Conservation (phyloP, 2,888 invertebrate species). For the Hyppa rectilinea region DNA sequence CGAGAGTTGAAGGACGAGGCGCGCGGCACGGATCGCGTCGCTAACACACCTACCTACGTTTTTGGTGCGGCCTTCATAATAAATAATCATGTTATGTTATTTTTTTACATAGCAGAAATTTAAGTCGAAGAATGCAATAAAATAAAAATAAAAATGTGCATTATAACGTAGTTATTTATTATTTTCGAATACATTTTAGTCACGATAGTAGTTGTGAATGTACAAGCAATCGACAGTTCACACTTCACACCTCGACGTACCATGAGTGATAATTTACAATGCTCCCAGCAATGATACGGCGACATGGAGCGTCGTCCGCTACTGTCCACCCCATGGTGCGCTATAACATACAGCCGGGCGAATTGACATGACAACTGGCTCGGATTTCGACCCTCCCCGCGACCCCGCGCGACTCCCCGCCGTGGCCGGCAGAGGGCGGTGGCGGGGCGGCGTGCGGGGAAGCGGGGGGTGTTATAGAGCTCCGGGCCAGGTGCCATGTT, state of each 20-base stretch:
- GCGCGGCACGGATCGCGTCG: constrained; percentile 50
- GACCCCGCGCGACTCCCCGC: no score
- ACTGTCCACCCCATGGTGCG: constrained; percentile 22
- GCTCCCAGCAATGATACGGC: constrained; percentile 63
- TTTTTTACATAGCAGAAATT: constrained; percentile 76
- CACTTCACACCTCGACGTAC: constrained; percentile 58
- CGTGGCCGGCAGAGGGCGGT: no score
- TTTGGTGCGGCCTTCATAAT: constrained; percentile 80
- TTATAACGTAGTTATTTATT: constrained; percentile 72
- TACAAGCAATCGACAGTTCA: constrained; percentile 61
- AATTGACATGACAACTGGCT: no score
- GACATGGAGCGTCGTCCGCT: constrained; percentile 38
- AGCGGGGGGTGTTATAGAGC: no score
- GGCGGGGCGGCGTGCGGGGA: no score
- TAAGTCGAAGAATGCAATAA: constrained; percentile 75
- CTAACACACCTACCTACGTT: constrained; percentile 69
- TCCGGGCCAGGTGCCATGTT: no score
- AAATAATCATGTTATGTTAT: constrained; percentile 77
- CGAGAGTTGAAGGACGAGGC: constrained; percentile 63
- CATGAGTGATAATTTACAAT: constrained; percentile 69
- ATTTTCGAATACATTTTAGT: constrained; percentile 69
- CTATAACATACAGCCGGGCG: no score
- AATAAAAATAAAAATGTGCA: constrained; percentile 75
- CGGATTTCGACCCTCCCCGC: no score
- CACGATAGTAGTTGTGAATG: constrained; percentile 62